Evolutionary conservation across 2,797 vertebrate species (phyloP), one percentile per base, ranked within the genome.

Genomic region (Premnoplex brunnescens): DNA sequence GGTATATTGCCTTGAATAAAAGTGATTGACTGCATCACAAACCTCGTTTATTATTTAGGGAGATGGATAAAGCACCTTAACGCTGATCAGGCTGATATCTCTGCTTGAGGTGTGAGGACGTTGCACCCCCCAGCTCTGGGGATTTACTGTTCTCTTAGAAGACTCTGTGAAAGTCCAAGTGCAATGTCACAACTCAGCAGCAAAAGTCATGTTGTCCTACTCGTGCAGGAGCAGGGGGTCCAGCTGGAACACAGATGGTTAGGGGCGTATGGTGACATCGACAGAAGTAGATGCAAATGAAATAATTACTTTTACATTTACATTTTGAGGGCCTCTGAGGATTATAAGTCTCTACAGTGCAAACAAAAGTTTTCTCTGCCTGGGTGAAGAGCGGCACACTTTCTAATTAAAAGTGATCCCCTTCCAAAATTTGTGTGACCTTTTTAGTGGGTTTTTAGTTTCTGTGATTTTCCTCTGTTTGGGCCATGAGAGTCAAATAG

Each of bases 61-160:
- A 67, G 60, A 24, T 85, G 62, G 41, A 49, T 89, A 73, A 87
- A 91, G 68, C 6, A 27, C 63, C 18, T 41, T 59, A 36, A 39
- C 3, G 5, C 63, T 32, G 48, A 39, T 49, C 3, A 0, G 49
- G 39, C 26, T 52, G 59, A 43, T 48, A 24, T 74, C n/a, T 69
- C 28, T 36, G 7, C 68, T 90, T 72, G 4, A 81, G 7, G 43
- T 72, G 34, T 22, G 27, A 93, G 63, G 24, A 4, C 44, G 5
- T 72, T 68, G 69, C 62, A 74, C 73, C 88, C 58, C 77, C 24
- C 44, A 28, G 59, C 63, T 91, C 46, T 6, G 5, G 89, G 89
- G 36, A 51, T 91, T 96, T 91, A 62, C 63, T 58, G 37, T 91
- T 89, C 59, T 59, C 62, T 63, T 87, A 28, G 79, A 85, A 69